These are phyloP conservation scores for Ailuropoda melanoleuca DNA, from an alignment of 2,113 vertebrate genomes.

Conservation along the genomic window DNA sequence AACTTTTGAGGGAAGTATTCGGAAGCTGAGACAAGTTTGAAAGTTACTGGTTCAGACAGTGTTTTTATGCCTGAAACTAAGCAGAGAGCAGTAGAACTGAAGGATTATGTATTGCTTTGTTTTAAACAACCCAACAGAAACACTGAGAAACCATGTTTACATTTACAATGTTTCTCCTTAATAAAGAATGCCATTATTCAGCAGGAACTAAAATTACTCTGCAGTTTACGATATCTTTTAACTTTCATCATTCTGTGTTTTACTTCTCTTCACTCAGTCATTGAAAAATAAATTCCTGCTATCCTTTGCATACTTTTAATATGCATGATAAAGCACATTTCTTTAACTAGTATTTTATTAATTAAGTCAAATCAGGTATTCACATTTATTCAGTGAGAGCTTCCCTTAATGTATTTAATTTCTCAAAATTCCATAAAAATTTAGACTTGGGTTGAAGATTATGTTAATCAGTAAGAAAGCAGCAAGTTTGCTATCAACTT, in stretches of 20 bases:
- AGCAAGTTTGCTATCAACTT: not conserved
- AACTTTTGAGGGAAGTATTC: not conserved
- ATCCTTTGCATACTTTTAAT: slow-evolving; percentile 8
- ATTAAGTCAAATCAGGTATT: not conserved
- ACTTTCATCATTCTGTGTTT: not conserved
- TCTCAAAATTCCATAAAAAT: not conserved
- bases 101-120: not conserved
- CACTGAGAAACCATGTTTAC: not conserved
- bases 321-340: not conserved
- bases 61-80: not conserved
- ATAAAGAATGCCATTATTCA: not conserved
- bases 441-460: not conserved
- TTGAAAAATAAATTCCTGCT: not conserved
- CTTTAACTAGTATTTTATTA: slow-evolving; percentile 24
- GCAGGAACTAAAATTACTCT: not conserved
- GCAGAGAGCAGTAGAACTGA: not conserved
- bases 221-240: not conserved
- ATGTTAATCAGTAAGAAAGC: not conserved
- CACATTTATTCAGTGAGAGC: not conserved
- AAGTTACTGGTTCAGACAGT: not conserved
- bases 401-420: not conserved
- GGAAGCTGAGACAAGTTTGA: not conserved
- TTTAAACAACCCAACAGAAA: not conserved
- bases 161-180: not conserved
- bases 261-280: not conserved